Conservation (phyloP, 2,888 invertebrate genomes). For the Yponomeuta malinellus region DNA sequence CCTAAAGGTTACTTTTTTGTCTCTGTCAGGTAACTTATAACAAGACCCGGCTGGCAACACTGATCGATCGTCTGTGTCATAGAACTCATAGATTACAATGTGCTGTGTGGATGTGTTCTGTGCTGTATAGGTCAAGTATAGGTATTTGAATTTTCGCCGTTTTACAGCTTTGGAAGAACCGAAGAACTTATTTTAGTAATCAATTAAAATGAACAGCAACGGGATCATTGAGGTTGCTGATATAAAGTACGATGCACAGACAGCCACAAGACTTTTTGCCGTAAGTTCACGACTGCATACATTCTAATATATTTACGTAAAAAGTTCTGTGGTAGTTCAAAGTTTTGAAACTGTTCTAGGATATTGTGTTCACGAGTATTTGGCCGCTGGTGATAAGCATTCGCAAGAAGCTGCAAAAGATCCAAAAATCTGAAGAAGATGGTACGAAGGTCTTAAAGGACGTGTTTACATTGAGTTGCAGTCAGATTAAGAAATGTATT, state of each 20-base stretch:
- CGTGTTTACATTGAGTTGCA: constrained; percentile 51
- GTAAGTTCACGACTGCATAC: constrained; percentile 28
- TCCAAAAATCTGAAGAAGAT: constrained; percentile 26
- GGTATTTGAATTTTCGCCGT: neutral
- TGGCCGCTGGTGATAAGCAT: constrained; percentile 43
- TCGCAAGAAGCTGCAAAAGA: constrained; percentile 34
- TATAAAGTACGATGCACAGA: constrained; percentile 33
- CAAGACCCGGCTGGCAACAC: too few species aligned
- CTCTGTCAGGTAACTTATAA: too few species aligned
- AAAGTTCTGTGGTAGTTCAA: too few species aligned
- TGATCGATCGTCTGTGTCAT: too few species aligned
- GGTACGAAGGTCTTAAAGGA: constrained; percentile 37
- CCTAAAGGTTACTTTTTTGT: too few species aligned
- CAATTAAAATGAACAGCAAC: neutral
- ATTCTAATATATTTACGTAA: too few species aligned
- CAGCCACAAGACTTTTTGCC: constrained; percentile 44
- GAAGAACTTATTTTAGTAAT: neutral
- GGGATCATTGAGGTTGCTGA: constrained; percentile 12
- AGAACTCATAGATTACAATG: too few species aligned
- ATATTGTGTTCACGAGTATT: constrained; percentile 39
- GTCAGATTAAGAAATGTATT: constrained; percentile 60
- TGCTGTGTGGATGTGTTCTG: too few species aligned
- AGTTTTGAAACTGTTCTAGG: constrained; percentile 30
- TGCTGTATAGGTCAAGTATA: too few species aligned
- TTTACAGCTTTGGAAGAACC: neutral